phyloP scores from a whole-genome alignment of 1,140 invertebrate species.

The Cylas formicarius region DNA sequence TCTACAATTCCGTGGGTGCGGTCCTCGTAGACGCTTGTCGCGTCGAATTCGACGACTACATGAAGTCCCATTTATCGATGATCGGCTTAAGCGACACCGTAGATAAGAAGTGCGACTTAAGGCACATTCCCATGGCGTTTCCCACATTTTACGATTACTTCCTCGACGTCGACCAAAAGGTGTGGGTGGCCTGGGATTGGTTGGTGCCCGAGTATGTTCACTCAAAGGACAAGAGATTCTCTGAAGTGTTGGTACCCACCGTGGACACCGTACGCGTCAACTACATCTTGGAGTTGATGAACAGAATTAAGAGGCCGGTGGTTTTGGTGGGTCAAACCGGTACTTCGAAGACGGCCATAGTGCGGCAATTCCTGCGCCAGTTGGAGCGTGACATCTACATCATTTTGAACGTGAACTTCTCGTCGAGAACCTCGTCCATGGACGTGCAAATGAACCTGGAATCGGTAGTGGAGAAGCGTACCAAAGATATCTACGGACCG shows the following conservation, averaged over 20 bases:
- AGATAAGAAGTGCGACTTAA: constrained; percentile 58
- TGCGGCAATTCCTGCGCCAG: constrained; percentile 68
- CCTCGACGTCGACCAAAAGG: constrained; percentile 57
- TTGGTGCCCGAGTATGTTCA: constrained; percentile 70
- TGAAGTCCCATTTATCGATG: constrained; percentile 69
- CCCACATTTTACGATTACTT: constrained; percentile 75
- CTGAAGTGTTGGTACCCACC: constrained; percentile 82
- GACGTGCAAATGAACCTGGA: constrained; percentile 83
- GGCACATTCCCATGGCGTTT: constrained; percentile 59
- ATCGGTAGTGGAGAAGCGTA: constrained; percentile 78
- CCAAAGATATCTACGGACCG: constrained; percentile 82
- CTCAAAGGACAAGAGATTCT: constrained; percentile 60
- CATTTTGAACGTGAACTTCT: constrained; percentile 80
- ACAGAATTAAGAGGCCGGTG: constrained; percentile 65
- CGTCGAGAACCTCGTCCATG: constrained; percentile 79
- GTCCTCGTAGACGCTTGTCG: constrained; percentile 61
- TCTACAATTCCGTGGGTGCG: constrained; percentile 81
- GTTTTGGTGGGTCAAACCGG: constrained; percentile 83
- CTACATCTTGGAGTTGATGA: constrained; percentile 74
- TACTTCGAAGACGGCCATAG: constrained; percentile 84
- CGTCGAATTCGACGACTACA: constrained; percentile 66
- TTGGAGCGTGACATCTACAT: constrained; percentile 60
- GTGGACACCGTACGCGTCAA: constrained; percentile 73
- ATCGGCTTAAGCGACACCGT: constrained; percentile 55
- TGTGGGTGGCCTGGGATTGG: constrained; percentile 83